Percentiles rank a stretch among this genome's conserved stretches.
phyloP scores from a whole-genome alignment of 2,888 invertebrate species.

The Tubiluchus corallicola region DNA sequence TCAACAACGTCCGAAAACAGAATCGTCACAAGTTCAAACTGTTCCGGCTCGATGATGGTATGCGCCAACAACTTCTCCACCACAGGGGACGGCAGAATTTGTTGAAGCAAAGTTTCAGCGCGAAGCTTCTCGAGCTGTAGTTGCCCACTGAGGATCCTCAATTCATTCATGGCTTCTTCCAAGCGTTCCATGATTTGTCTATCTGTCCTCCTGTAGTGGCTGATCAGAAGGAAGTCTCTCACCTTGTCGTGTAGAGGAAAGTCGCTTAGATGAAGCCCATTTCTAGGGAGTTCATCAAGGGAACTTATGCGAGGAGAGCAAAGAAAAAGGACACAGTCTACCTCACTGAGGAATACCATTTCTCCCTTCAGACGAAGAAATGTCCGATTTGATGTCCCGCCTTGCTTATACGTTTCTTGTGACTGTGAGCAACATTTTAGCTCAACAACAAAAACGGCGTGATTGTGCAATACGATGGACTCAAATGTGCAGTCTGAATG shows the following conservation, averaged over 20 bases:
- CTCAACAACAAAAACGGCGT: constrained; percentile 15
- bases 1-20: constrained; percentile 18
- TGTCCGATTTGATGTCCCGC: neutral
- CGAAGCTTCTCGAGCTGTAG: constrained; percentile 13
- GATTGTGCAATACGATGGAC: constrained; percentile 14
- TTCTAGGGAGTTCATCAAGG: constrained; percentile 16
- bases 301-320: constrained; percentile 17
- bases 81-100: constrained; percentile 17
- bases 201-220: constrained; percentile 16
- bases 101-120: constrained; percentile 14
- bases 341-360: constrained; percentile 18
- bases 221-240: constrained; percentile 17
- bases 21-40: constrained; percentile 16
- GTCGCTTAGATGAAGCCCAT: constrained; percentile 17
- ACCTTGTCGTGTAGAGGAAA: constrained; percentile 18
- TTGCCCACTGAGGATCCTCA: constrained; percentile 13
- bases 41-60: constrained; percentile 16
- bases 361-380: constrained; percentile 17
- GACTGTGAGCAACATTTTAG: neutral
- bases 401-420: neutral
- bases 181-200: constrained; percentile 18
- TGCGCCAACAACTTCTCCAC: constrained; percentile 15
- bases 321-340: constrained; percentile 16
- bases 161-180: constrained; percentile 19
- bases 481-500: constrained; percentile 16